Evolutionary conservation across 2,888 invertebrate genomes (phyloP).

Genomic region (Thelaira solivaga): DNA sequence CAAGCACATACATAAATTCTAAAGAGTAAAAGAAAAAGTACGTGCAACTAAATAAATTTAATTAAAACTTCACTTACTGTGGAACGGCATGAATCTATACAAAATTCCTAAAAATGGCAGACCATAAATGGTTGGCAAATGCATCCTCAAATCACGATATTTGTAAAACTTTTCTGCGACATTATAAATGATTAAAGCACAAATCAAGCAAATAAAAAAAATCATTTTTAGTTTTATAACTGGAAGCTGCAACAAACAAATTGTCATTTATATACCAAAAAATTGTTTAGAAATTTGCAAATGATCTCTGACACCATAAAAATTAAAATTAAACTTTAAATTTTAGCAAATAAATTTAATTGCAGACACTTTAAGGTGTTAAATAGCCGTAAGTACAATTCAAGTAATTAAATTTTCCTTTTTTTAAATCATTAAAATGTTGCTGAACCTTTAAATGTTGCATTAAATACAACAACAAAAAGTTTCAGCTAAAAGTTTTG

Average conservation of each 20-base stretch:
- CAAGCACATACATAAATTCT: conserved; percentile 17
- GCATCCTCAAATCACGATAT: not conserved
- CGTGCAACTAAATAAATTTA: not conserved
- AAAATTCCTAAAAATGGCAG: conserved; percentile 43
- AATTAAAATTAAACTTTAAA: too few relatives aligned
- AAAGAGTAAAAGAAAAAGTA: not conserved
- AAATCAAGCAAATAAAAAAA: not conserved
- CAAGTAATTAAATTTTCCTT: too few relatives aligned
- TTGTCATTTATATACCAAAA: not conserved
- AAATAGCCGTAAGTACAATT: too few relatives aligned
- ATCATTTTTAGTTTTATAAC: not conserved
- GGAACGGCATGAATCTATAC: conserved; percentile 20
- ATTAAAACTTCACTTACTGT: conserved; percentile 1
- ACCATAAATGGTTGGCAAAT: conserved; percentile 38
- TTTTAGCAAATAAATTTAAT: too few relatives aligned
- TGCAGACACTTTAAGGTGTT: too few relatives aligned
- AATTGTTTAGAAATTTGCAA: not conserved
- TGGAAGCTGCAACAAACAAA: not conserved
- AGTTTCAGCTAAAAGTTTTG: too few relatives aligned
- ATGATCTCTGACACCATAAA: conserved; percentile 19
- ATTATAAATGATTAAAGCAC: not conserved
- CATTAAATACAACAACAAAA: too few relatives aligned
- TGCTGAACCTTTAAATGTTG: too few relatives aligned
- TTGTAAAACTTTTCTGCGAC: not conserved
- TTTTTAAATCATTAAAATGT: too few relatives aligned